Evolutionary conservation across 2,113 vertebrate species (phyloP).

Genomic region (Neodon shergylaensis): DNA sequence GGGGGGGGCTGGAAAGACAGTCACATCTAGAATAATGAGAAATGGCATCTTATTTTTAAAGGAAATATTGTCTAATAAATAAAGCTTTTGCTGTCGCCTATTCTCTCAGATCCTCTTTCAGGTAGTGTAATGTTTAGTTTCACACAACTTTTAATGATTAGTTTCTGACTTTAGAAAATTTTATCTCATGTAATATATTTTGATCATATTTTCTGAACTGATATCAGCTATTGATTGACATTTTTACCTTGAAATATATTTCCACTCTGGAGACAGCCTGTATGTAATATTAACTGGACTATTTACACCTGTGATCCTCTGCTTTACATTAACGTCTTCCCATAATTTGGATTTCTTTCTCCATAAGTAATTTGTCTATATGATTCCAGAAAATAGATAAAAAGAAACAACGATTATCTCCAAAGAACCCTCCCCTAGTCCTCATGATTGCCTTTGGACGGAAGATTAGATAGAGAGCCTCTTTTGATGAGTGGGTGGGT

Average conservation of each 20-base stretch:
- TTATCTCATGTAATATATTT: neutral
- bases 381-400: neutral
- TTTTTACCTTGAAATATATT: slow-evolving; percentile 25
- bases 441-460: neutral
- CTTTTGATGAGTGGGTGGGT: neutral
- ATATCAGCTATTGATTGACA: neutral
- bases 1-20: neutral
- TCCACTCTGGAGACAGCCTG: neutral
- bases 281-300: neutral
- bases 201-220: neutral
- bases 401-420: neutral
- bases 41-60: slow-evolving; percentile 42
- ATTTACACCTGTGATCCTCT: neutral
- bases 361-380: neutral
- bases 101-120: slow-evolving; percentile 32
- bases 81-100: neutral
- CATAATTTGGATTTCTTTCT: neutral
- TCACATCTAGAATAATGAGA: neutral
- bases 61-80: neutral
- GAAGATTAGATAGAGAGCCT: neutral
- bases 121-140: too few relatives aligned
- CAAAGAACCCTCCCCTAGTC: neutral
- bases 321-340: neutral
- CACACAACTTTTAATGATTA: neutral
- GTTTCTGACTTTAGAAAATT: neutral